These are phyloP conservation scores for Sebastes oblongus DNA, from an alignment of 2,797 vertebrate genomes.

Conservation along the genomic window DNA sequence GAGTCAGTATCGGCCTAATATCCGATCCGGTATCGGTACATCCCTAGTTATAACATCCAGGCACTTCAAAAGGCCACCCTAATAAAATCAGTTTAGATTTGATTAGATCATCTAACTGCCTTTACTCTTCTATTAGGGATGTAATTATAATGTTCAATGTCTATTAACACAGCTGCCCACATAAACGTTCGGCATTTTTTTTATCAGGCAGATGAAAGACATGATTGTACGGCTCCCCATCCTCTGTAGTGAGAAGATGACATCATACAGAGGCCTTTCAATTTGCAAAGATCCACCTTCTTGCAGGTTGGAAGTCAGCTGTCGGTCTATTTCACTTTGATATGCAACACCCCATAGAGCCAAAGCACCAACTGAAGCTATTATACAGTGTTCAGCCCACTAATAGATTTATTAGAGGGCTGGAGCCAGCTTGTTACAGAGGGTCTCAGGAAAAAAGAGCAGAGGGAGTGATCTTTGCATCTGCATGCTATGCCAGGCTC, in stretches of 20 bases:
- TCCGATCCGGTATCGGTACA: too few species aligned
- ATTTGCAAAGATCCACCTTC: conserved; percentile 28
- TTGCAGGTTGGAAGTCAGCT: conserved; percentile 23
- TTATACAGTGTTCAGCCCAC: conserved; percentile 55
- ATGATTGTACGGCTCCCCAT: conserved; percentile 21
- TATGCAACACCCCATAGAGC: conserved; percentile 49
- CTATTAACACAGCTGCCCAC: conserved; percentile 35
- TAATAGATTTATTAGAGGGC: conserved; percentile 67
- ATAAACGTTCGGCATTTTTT: conserved; percentile 21
- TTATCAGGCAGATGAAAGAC: conserved; percentile 40
- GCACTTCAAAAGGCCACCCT: conserved; percentile 15
- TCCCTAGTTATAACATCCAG: conserved; percentile 4
- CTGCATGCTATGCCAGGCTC: conserved; percentile 28
- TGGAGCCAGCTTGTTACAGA: conserved; percentile 44
- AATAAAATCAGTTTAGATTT: conserved; percentile 50
- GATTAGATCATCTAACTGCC: conserved; percentile 52
- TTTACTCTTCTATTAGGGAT: conserved; percentile 42
- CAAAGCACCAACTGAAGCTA: conserved; percentile 56
- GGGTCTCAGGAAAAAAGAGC: conserved; percentile 43
- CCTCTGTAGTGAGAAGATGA: conserved; percentile 17
- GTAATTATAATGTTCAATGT: conserved; percentile 40
- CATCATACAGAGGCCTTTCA: conserved; percentile 11
- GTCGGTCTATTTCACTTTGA: conserved; percentile 43
- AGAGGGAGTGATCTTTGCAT: conserved; percentile 42
- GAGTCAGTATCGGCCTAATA: too few species aligned